Percentiles rank a stretch among this genome's conserved stretches.
phyloP scores from a whole-genome alignment of 2,113 vertebrate species.

The Procavia capensis region DNA sequence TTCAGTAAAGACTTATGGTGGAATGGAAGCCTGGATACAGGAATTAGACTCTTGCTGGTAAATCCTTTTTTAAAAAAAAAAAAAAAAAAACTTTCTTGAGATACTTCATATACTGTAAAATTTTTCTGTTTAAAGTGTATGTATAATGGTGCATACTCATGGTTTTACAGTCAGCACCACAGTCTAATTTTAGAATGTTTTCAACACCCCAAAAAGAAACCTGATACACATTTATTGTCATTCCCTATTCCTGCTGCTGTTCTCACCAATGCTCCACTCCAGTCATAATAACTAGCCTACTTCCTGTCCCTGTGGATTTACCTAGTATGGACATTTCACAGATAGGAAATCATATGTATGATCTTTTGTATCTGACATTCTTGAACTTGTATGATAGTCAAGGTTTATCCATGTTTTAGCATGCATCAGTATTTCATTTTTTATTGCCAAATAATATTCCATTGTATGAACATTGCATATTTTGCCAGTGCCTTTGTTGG shows the following conservation, averaged over 20 bases:
- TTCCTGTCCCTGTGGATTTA: too few species aligned
- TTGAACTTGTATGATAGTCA: background rate
- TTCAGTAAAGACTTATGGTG: slow-evolving; percentile 87
- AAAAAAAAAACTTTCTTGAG: background rate
- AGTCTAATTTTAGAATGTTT: slow-evolving; percentile 30
- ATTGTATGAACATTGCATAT: background rate
- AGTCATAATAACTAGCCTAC: background rate
- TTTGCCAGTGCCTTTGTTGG: background rate
- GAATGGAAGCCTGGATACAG: slow-evolving; percentile 93
- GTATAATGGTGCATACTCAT: background rate
- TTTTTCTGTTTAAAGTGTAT: background rate
- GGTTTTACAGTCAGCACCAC: background rate
- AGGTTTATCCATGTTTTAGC: background rate
- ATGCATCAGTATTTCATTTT: background rate
- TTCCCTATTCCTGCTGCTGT: background rate
- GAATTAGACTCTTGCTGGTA: slow-evolving; percentile 95
- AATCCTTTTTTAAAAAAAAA: slow-evolving; percentile 52
- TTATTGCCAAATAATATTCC: background rate
- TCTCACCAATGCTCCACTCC: background rate
- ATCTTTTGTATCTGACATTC: background rate
- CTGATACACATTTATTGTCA: background rate
- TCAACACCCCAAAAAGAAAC: background rate
- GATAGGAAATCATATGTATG: background rate
- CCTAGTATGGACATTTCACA: too few species aligned
- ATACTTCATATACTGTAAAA: background rate